Evolutionary conservation across 2,888 invertebrate species (phyloP), one percentile per base, ranked within the genome.

Genomic region (Meteorus cinctellus): DNA sequence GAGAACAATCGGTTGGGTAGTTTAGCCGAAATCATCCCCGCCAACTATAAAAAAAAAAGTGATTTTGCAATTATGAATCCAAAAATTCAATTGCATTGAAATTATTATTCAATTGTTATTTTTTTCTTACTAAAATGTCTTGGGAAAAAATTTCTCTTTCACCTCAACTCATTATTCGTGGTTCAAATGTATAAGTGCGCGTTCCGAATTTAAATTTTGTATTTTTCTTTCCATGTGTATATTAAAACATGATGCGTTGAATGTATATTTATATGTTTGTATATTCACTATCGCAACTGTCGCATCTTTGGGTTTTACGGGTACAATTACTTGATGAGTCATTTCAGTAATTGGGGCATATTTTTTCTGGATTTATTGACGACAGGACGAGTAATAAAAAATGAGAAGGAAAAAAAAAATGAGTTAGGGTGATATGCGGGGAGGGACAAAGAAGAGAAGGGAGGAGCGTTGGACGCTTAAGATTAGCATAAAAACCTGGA

Each of bases 301-400:
- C 34, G 66, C 55, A 60, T 77, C 76, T 77, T 72, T 80, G 77
- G 71, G 81, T 85, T 87, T 24, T 85, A 86, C 82, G 82, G 83
- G 82, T 55, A 55, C 87, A 85, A 88, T 88, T 87, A 88, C 86
- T 88, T 86, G 88, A 87, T 88, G 87, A 88, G 84, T 88, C 87
- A 88, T 88, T 87, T 85, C 85, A 77, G 86, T 88, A 88, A 88
- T 88, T 87, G 87, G 87, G 86, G 82, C 84, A 85, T 87, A 87
- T 86, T 86, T 88, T 85, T 85, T 82, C 78, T 4, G 79, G 82
- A 87, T 88, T 88, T 88, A 87, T 87, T 79, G 84, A 80, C 80
- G 82, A 78, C 75, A 78, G 70, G 73, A 63, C 36, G 34, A 24
- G 27, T 24, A 27, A 67, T 27, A 24, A 29, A 70, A n/a, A 69